phyloP scores from a whole-genome alignment of 2,113 vertebrate species.

The Microcebus murinus region DNA sequence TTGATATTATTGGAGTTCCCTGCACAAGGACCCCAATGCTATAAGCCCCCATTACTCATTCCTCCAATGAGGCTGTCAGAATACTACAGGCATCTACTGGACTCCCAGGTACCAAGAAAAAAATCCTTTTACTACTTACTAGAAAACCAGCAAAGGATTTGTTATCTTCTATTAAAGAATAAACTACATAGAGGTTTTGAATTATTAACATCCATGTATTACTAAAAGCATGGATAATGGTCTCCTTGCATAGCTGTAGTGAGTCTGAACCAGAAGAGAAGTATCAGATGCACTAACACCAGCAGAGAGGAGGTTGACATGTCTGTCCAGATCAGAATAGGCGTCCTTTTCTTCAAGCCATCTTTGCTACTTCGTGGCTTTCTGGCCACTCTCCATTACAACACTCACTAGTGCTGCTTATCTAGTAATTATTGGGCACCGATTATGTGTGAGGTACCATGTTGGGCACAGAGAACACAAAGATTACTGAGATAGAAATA shows the following conservation, averaged over 20 bases:
- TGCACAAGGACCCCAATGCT: not conserved
- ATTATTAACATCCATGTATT: not conserved
- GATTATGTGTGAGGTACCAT: not conserved
- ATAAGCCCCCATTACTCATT: no score
- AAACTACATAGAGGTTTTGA: not conserved
- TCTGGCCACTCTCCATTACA: not conserved
- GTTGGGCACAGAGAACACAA: not conserved
- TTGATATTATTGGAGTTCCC: no score
- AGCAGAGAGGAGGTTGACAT: not conserved
- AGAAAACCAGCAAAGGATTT: not conserved
- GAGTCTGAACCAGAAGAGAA: not conserved
- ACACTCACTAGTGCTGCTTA: not conserved
- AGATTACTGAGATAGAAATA: not conserved
- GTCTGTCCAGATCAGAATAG: fast-evolving
- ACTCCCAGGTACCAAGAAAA: not conserved
- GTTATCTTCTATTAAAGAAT: not conserved
- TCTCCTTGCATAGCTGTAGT: not conserved
- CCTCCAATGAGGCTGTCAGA: not conserved
- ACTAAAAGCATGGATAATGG: not conserved
- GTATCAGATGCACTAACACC: fast-evolving
- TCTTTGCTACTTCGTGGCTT: not conserved
- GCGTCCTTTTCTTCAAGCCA: not conserved
- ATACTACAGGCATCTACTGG: not conserved
- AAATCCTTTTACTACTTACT: not conserved
- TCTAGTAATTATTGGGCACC: not conserved